Evolutionary conservation across 2,113 vertebrate genomes (phyloP).

Genomic region (Podarcis muralis): DNA sequence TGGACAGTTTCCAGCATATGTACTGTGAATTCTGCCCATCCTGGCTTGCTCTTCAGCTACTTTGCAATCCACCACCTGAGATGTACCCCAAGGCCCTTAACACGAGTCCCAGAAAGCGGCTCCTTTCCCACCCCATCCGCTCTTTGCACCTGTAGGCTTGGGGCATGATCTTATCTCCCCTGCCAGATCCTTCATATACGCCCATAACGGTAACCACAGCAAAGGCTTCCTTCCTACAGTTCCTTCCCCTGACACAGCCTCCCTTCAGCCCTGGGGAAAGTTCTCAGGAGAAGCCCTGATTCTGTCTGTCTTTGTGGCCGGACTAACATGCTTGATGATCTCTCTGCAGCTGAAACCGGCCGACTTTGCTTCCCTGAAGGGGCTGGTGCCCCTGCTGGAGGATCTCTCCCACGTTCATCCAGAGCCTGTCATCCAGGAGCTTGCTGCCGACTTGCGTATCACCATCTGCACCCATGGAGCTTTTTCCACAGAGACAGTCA

Average conservation of each 20-base stretch:
- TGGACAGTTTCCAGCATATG: not conserved
- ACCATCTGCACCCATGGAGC: conserved; percentile 89
- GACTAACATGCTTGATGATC: rapidly evolving
- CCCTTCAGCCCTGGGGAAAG: not conserved
- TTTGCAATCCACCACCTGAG: not conserved
- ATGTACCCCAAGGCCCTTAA: not conserved
- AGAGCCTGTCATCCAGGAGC: conserved; percentile 83
- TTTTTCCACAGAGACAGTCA: conserved; percentile 65
- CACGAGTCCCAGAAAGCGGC: not conserved
- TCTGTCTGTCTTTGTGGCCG: not conserved
- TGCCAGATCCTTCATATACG: not conserved
- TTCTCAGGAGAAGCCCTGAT: not conserved
- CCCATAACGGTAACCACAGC: not conserved
- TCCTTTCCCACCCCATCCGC: not conserved
- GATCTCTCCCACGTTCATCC: conserved; percentile 81
- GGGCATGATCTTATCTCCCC: not conserved
- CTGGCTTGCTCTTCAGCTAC: too few species aligned
- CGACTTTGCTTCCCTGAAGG: conserved; percentile 81
- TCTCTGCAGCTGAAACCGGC: conserved; percentile 76
- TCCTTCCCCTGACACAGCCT: not conserved
- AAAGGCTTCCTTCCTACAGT: not conserved
- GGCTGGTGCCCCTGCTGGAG: conserved; percentile 81
- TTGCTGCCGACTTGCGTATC: conserved; percentile 84
- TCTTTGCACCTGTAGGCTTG: not conserved
- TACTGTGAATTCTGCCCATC: not conserved